These are phyloP conservation scores for Lacanobia wlatinum DNA, from an alignment of 2,888 invertebrate genomes.

Conservation along the genomic window DNA sequence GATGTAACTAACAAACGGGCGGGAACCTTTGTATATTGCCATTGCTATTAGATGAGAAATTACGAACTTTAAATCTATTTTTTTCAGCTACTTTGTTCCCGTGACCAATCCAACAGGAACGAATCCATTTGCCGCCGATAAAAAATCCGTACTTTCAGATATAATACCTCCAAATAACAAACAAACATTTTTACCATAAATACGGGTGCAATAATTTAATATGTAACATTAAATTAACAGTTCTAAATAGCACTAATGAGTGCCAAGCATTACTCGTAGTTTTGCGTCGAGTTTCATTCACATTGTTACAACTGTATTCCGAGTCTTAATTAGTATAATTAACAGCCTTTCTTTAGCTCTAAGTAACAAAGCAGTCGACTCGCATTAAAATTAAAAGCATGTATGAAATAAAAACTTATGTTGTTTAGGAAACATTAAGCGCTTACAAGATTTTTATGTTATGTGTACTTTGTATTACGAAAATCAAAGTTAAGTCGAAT, in stretches of 20 bases:
- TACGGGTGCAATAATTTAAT: neutral
- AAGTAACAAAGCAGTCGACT: slow-evolving; percentile 13
- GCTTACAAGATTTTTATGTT: slow-evolving; percentile 8
- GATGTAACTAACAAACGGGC: no score
- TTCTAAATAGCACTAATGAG: neutral
- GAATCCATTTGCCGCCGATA: no score
- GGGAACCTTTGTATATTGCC: no score
- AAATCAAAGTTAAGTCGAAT: neutral
- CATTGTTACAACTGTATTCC: neutral
- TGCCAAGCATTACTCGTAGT: neutral
- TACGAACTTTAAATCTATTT: no score
- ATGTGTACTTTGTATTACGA: neutral
- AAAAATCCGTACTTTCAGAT: no score
- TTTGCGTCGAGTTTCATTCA: slow-evolving; percentile 5
- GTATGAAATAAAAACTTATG: slow-evolving; percentile 14
- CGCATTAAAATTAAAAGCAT: slow-evolving; percentile 24
- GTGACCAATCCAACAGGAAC: no score
- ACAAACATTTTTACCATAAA: no score
- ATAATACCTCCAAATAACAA: no score
- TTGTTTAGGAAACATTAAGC: slow-evolving; percentile 5
- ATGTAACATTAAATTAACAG: neutral
- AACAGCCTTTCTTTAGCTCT: slow-evolving; percentile 29
- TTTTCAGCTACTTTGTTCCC: no score
- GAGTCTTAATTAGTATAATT: slow-evolving; percentile 37
- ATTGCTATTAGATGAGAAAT: no score